A percentile compares a stretch with the other conserved stretches of the same genome.
Conservation (phyloP, 2,888 invertebrate species). For the Leptinotarsa rubiginosa region DNA sequence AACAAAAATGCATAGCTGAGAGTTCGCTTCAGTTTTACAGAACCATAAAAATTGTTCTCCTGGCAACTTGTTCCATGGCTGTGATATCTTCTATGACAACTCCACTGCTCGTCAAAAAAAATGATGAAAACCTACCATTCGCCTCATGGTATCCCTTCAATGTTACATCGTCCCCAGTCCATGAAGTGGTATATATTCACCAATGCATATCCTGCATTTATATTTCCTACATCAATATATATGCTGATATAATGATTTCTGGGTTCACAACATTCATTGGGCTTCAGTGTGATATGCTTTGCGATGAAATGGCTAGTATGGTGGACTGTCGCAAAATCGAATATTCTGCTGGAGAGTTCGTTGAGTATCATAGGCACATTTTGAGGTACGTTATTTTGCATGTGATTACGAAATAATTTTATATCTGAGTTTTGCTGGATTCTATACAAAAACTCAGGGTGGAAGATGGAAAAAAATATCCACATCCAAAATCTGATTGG, state of each 20-base stretch:
- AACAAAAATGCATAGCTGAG: conserved; percentile 29
- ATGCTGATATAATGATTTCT: conserved; percentile 35
- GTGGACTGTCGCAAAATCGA: background rate
- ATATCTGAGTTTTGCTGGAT: too few relatives aligned
- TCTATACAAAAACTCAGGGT: too few relatives aligned
- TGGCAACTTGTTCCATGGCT: conserved; percentile 27
- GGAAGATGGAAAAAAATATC: too few relatives aligned
- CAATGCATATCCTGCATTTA: conserved; percentile 35
- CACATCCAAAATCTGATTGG: too few relatives aligned
- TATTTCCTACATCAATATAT: conserved; percentile 33
- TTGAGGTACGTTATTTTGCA: conserved; percentile 34
- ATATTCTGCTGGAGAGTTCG: conserved; percentile 25
- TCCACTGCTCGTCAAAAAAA: conserved; percentile 37
- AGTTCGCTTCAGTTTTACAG: conserved; percentile 30
- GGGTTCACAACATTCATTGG: conserved; percentile 42
- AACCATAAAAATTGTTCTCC: conserved; percentile 30
- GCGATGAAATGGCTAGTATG: conserved; percentile 35
- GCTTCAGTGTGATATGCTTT: conserved; percentile 44
- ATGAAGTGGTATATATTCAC: conserved; percentile 40
- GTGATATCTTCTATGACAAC: conserved; percentile 30
- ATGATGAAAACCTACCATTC: conserved; percentile 25
- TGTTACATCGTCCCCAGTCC: conserved; percentile 14
- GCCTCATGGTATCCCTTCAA: conserved; percentile 46
- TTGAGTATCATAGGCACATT: conserved; percentile 40
- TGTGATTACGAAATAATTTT: too few relatives aligned